Evolutionary conservation across 2,888 invertebrate genomes (phyloP).

Genomic region (Ennomos quercinarius): DNA sequence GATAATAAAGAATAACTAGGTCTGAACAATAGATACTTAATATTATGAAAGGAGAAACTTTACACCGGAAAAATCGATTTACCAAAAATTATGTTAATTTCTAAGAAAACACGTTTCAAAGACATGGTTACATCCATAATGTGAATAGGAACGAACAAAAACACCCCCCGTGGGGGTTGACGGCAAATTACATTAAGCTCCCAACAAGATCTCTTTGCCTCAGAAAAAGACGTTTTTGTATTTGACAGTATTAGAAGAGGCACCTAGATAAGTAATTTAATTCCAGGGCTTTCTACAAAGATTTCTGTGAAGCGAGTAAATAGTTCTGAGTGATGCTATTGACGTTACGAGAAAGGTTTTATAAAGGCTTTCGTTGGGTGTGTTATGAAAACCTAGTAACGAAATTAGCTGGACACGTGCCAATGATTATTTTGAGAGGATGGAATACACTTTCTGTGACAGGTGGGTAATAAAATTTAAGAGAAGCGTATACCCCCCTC

Average conservation of each 20-base stretch:
- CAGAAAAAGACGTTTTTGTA: conserved; percentile 34
- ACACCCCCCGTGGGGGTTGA: conserved; percentile 19
- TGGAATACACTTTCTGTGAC: too few relatives aligned
- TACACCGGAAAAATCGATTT: neutral
- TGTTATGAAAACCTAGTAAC: too few relatives aligned
- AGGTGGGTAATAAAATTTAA: too few relatives aligned
- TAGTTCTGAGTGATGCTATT: conserved; percentile 8
- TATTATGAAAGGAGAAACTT: too few relatives aligned
- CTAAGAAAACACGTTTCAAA: conserved; percentile 22
- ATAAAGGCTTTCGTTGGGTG: too few relatives aligned
- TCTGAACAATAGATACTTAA: too few relatives aligned
- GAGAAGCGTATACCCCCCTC: too few relatives aligned
- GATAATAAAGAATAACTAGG: too few relatives aligned
- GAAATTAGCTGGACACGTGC: too few relatives aligned
- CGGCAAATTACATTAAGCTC: conserved; percentile 39
- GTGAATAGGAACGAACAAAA: conserved; percentile 29
- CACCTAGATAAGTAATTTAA: conserved; percentile 35
- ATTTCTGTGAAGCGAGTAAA: conserved; percentile 10
- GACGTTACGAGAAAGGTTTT: neutral
- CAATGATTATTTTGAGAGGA: too few relatives aligned
- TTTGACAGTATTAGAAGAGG: conserved; percentile 33
- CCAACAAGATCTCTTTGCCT: conserved; percentile 28
- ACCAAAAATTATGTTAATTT: conserved; percentile 15
- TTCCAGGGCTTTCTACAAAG: conserved; percentile 17
- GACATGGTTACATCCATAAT: conserved; percentile 28